A percentile compares a stretch with the other conserved stretches of the same genome.
Conservation (phyloP, 2,113 vertebrate species). For the Entelurus aequoreus region DNA sequence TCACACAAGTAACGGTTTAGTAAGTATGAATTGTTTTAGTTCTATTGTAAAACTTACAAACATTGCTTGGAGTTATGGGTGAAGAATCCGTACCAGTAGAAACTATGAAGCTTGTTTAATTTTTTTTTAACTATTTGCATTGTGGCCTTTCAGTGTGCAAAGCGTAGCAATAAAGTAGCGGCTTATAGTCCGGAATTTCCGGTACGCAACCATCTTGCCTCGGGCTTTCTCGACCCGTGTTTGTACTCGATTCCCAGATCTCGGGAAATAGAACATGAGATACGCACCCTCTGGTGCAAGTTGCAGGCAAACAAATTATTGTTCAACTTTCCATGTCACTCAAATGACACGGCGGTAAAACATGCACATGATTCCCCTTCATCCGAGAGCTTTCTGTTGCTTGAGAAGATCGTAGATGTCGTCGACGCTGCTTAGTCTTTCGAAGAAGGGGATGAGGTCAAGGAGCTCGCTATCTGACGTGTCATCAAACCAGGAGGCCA, state of each 20-base stretch:
- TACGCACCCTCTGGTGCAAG: conserved; percentile 43
- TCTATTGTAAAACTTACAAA: no score
- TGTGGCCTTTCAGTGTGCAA: no score
- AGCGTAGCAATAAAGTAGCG: no score
- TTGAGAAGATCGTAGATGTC: conserved; percentile 87
- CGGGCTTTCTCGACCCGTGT: no score
- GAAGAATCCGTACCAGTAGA: no score
- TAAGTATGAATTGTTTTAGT: no score
- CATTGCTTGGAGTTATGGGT: no score
- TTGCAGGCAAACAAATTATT: conserved; percentile 45
- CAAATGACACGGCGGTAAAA: conserved; percentile 59
- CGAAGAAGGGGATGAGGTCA: conserved; percentile 94
- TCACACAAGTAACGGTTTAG: no score
- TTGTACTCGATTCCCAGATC: no score
- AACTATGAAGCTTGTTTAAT: no score
- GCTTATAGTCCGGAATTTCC: no score
- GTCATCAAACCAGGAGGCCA: conserved; percentile 96
- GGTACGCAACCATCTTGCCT: not conserved
- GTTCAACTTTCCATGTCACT: conserved; percentile 64
- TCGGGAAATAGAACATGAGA: not conserved
- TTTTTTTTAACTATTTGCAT: no score
- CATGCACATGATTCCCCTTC: conserved; percentile 28
- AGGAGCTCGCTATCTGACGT: conserved; percentile 93
- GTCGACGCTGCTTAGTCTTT: conserved; percentile 89
- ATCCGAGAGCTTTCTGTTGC: conserved; percentile 76